Base-by-base conservation (phyloP, 2,797 vertebrate genomes). In the Hypotaenidia philippensis region DNA sequence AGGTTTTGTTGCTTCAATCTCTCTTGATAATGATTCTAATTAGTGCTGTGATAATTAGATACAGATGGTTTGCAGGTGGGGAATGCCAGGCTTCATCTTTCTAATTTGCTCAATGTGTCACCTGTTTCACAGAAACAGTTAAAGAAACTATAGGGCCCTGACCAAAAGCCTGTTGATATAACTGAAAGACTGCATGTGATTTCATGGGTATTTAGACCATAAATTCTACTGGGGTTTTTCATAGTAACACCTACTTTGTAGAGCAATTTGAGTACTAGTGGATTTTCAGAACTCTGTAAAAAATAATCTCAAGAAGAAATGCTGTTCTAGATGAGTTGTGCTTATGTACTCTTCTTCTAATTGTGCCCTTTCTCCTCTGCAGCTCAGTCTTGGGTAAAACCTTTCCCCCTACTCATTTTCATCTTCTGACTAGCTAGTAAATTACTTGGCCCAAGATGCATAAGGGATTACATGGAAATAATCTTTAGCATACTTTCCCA, bases 11-110 rank as follows among this genome's bases (percentile, higher is more conserved):
- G 72, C 59, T 90, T 87, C 65, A 44, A 1, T 56, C 5, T 81
- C 63, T 87, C 77, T 74, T 89, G 88, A 78, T 94, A 90, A 91
- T 78, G 56, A 85, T 88, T 82, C 82, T 88, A 75, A 93, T 95
- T 92, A 82, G 44, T 92, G 80, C 61, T 78, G 49, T 80, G 86
- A 70, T 93, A 89, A 89, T 64, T 74, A 92, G 65, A 66, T 91
- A 56, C 56, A 76, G 92, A 76, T 65, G 68, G 66, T 38, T 89
- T 90, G 63, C 68, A 86, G 78, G 74, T 71, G 72, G 83, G 36
- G 53, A 59, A 65, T 77, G 78, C 77, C 56, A 87, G 32, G 36
- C n/a, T 69, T 59, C 13, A 13, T 85, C 66, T 83, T 91, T 83
- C 11, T 79, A n/a, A 77, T 36, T 74, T 69, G 41, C 32, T 63